These are phyloP conservation scores for Schizopygopsis pylzovi DNA, from an alignment of 2,797 vertebrate genomes.

Conservation along the genomic window DNA sequence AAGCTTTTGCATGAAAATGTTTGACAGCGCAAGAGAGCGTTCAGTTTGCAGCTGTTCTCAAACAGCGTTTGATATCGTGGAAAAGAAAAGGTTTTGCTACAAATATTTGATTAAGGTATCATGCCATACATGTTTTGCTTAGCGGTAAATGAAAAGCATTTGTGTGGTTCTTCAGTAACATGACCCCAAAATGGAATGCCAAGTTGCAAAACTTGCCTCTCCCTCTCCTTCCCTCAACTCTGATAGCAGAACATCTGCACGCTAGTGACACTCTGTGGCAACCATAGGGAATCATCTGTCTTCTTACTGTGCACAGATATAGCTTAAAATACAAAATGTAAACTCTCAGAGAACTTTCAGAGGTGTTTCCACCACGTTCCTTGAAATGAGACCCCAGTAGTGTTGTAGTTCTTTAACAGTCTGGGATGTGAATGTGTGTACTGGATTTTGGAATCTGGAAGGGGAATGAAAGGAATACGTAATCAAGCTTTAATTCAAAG, in stretches of 20 bases:
- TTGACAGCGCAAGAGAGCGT: constrained; percentile 62
- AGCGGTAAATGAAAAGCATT: constrained; percentile 75
- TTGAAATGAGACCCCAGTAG: background rate
- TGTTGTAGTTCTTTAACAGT: constrained; percentile 6
- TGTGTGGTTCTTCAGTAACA: constrained; percentile 75
- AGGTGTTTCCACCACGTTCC: background rate
- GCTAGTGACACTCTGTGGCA: constrained; percentile 76
- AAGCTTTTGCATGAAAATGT: constrained; percentile 1
- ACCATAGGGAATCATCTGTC: constrained; percentile 40
- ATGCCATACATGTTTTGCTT: constrained; percentile 65
- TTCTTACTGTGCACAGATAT: background rate
- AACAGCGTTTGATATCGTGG: constrained; percentile 70
- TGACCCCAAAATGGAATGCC: constrained; percentile 69
- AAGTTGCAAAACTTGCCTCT: constrained; percentile 66
- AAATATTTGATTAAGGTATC: constrained; percentile 75
- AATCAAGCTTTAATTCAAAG: background rate
- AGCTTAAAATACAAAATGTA: background rate
- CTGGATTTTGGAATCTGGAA: background rate
- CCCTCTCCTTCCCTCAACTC: constrained; percentile 39
- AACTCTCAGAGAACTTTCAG: background rate
- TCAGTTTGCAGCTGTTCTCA: constrained; percentile 60
- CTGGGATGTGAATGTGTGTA: constrained; percentile 19
- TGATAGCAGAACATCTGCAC: constrained; percentile 66
- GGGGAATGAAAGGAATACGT: background rate
- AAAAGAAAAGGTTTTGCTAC: constrained; percentile 72